Evolutionary conservation across 2,113 vertebrate genomes (phyloP), one percentile per base, ranked within the genome.

Genomic region (Perca flavescens): DNA sequence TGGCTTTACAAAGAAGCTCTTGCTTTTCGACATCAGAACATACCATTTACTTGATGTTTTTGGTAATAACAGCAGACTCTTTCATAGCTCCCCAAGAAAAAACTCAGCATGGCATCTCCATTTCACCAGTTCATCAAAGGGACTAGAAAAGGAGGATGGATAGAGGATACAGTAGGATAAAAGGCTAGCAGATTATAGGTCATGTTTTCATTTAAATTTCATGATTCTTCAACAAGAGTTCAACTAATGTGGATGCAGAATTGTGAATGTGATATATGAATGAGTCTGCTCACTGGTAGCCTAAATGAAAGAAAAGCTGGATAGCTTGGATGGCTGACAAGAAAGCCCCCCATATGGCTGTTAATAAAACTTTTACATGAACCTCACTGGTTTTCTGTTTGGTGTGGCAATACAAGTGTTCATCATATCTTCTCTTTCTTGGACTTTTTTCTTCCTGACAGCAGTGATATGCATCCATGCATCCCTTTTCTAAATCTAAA

Each of bases 401-500:
- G 12, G 13, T 25, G 13, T 19, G 0, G 17, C 14, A 43, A 63
- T 15, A 22, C 21, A 36, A 28, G 21, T 8, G 1, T 15, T 28
- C 65, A 61, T 83, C 49, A 53, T 46, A 49, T 53, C 6, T 17
- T 34, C 12, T 22, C 21, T 36, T 36, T 50, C 2, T 28, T 47
- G 6, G 9, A 3, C 19, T 57, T 52, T 36, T 69, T 57, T 52
- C 14, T 52, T 52, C 14, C 21, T 56, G n/a, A 66, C 13, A 47
- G 2, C 50, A 7, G 22, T 16, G 21, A 22, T 7, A 52, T 63
- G 58, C 74, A 67, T 11, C 57, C 82, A 79, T 69, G 66, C 61
- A 63, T 74, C 16, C 7, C 10, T 68, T n/a, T 67, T 56, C 40
- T 65, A 36, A 69, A 61, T 80, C 71, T 63, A 50, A 67, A 71